Evolutionary conservation across 2,113 vertebrate genomes (phyloP).

Genomic region (Verasper variegatus): DNA sequence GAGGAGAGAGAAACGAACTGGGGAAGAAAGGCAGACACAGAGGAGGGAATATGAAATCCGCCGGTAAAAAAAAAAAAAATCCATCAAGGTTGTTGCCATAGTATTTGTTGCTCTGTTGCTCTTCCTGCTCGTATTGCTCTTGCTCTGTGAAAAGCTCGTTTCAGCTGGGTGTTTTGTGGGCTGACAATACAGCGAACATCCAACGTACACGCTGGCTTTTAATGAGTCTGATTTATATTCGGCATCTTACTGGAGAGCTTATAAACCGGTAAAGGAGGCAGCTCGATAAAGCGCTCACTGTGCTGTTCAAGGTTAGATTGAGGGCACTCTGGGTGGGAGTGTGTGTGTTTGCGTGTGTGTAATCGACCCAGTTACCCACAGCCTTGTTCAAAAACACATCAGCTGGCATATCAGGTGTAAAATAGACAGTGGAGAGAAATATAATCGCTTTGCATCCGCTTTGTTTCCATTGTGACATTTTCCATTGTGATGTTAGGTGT

Average conservation of each 20-base stretch:
- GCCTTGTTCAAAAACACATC: conserved; percentile 28
- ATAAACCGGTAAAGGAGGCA: conserved; percentile 11
- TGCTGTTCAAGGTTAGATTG: conserved; percentile 46
- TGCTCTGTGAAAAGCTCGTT: conserved; percentile 7
- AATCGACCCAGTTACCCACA: conserved; percentile 23
- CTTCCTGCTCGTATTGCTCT: conserved; percentile 1
- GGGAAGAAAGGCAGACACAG: conserved; percentile 16
- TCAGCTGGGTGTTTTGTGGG: background rate
- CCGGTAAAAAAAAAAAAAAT: background rate
- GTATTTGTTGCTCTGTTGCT: conserved; percentile 44
- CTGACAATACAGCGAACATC: background rate
- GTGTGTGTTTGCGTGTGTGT: background rate
- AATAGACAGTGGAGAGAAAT: background rate
- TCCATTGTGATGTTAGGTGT: background rate
- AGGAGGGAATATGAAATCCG: conserved; percentile 22
- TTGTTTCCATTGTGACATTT: background rate
- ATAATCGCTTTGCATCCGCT: background rate
- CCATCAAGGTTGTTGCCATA: conserved; percentile 63
- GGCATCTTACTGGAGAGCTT: conserved; percentile 1
- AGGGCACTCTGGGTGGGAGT: conserved; percentile 22
- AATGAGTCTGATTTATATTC: conserved; percentile 35
- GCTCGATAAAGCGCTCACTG: conserved; percentile 33
- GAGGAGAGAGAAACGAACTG: conserved; percentile 38
- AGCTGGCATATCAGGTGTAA: background rate
- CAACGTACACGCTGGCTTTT: background rate